Evolutionary conservation across 1,140 invertebrate species (phyloP).

Genomic region (Dendroctonus ponderosae): DNA sequence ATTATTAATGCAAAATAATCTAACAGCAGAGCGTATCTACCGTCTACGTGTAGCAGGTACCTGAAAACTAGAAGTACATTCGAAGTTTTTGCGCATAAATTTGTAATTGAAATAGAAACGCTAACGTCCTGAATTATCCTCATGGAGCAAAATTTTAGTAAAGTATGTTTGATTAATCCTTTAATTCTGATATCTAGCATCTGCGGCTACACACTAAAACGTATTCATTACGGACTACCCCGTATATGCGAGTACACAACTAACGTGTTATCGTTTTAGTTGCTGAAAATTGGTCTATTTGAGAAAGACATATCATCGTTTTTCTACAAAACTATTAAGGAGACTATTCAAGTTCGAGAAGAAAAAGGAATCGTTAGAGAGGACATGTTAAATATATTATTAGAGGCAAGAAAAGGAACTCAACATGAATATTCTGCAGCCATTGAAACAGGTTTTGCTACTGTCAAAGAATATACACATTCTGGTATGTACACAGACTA

Average conservation of each 20-base stretch:
- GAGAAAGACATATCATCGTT: constrained; percentile 24
- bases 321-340: constrained; percentile 44
- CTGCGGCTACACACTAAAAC: too few species aligned
- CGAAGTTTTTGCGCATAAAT: too few species aligned
- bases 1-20: too few species aligned
- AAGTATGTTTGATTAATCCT: too few species aligned
- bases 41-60: too few species aligned
- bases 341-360: constrained; percentile 48
- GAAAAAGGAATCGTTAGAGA: constrained; percentile 47
- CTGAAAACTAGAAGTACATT: too few species aligned
- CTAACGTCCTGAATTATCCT: neutral
- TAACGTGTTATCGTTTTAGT: constrained; percentile 4
- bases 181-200: too few species aligned
- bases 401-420: constrained; percentile 51
- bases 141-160: too few species aligned
- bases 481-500: constrained; percentile 1
- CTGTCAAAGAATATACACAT: constrained; percentile 19
- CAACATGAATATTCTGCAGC: constrained; percentile 3
- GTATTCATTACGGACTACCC: neutral
- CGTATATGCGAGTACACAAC: neutral
- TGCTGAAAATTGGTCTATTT: constrained; percentile 19
- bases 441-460: constrained; percentile 23
- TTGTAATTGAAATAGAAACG: too few species aligned
- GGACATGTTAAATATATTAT: constrained; percentile 52
- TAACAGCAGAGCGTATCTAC: too few species aligned